Evolutionary conservation across 2,797 vertebrate genomes (phyloP).

Genomic region (Zalophus californianus): DNA sequence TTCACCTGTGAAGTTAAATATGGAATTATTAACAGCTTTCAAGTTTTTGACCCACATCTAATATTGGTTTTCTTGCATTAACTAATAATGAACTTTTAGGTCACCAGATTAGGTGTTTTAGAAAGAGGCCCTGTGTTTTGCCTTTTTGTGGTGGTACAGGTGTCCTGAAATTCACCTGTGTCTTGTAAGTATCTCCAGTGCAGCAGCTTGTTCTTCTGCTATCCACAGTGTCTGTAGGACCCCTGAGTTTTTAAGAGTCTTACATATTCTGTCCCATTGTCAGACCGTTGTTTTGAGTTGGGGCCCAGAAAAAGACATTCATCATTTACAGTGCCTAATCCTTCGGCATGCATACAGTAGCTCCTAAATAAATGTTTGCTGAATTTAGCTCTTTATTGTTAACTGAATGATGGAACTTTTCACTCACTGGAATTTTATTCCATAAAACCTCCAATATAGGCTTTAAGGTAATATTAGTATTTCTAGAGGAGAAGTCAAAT

Average conservation of each 20-base stretch:
- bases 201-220: not conserved
- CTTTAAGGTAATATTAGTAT: not conserved
- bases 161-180: not conserved
- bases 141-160: not conserved
- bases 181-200: not conserved
- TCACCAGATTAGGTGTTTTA: not conserved
- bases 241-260: not conserved
- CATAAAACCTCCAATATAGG: not conserved
- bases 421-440: not conserved
- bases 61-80: not conserved
- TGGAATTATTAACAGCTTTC: conserved; percentile 5
- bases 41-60: not conserved
- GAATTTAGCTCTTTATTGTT: not conserved
- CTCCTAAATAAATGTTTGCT: not conserved
- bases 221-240: not conserved
- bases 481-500: conserved; percentile 26
- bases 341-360: not conserved
- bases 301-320: not conserved
- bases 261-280: not conserved
- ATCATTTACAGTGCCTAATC: not conserved
- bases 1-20: not conserved
- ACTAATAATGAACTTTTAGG: not conserved
- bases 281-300: not conserved
- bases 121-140: not conserved
- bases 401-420: not conserved